A percentile compares a stretch with the other conserved stretches of the same genome.
Conservation (phyloP, 2,888 invertebrate species). For the Xanthia icteritia region DNA sequence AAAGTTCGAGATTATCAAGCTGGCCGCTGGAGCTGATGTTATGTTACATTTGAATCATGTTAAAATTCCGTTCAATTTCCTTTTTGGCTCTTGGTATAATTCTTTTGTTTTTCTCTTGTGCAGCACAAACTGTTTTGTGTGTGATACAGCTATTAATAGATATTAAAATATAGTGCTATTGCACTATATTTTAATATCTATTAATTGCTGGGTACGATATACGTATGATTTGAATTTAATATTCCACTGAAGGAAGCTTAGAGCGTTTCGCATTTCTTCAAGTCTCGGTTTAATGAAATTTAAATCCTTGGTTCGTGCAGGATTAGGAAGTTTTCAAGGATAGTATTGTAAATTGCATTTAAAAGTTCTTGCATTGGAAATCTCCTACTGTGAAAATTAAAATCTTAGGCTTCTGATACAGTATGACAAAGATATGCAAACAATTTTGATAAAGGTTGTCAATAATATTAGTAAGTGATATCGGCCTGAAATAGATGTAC, state of each 20-base stretch:
- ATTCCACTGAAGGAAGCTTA: background rate
- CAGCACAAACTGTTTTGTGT: background rate
- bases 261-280: background rate
- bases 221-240: background rate
- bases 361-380: background rate
- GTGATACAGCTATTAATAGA: background rate
- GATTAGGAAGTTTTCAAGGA: background rate
- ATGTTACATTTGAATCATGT: too few relatives aligned
- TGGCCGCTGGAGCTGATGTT: too few relatives aligned
- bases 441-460: background rate
- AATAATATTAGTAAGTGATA: background rate
- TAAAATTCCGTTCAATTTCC: background rate
- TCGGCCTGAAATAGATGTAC: background rate
- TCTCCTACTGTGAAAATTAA: background rate
- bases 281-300: background rate
- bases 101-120: background rate
- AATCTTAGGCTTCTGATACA: background rate
- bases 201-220: too few relatives aligned
- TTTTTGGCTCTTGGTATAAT: too few relatives aligned
- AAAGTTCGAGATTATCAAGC: background rate
- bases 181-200: too few relatives aligned
- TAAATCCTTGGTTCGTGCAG: background rate
- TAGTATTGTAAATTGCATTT: background rate
- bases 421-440: background rate
- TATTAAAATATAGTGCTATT: background rate